Evolutionary conservation across 1,140 invertebrate genomes (phyloP), one percentile per base, ranked within the genome.

Genomic region (Zaprionus kolodkinae): DNA sequence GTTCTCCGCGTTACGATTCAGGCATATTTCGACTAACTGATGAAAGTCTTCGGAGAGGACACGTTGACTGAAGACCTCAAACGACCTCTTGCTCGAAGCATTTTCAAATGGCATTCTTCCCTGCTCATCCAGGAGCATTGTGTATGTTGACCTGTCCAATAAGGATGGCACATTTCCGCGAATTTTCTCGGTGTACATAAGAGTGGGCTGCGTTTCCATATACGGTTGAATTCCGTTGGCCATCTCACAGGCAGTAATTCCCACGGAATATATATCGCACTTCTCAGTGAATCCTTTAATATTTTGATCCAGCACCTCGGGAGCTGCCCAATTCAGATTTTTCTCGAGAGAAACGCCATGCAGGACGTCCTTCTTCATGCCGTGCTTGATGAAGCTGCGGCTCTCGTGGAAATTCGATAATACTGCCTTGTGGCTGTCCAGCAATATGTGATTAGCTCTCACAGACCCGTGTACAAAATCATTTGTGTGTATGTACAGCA

Each of bases 281-380:
- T 96, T 96, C 88, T 96, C 96, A 91, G 97, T 96, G 88, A 98
- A 98, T 9, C 98, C 97, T 78, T 94, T 94, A 65, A 98, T 93
- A 94, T 98, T 98, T 95, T 98, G 97, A 93, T 97, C 96, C 25
- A 98, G 93, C n/a, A 98, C 92, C 93, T 99, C 98, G 17, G 97
- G 97, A 91, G 97, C 97, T 2, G 97, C 94, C 97, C 97, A 98
- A 92, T 97, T 97, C 1, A 98, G 92, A 89, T 96, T 96, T 35
- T 95, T 93, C 64, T 95, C 94, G 40, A 95, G 93, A 6, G 97
- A 97, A 91, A 97, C 96, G 64, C 95, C 95, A 93, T 97, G 96
- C 13, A 98, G 93, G 13, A 93, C 94, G 61, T 93, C 94, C 76
- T 95, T 94, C 92, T 95, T 94, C 81, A 94, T 94, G 1, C 97